phyloP scores from a whole-genome alignment of 2,888 invertebrate genomes.

The Drosophila demipolita region DNA sequence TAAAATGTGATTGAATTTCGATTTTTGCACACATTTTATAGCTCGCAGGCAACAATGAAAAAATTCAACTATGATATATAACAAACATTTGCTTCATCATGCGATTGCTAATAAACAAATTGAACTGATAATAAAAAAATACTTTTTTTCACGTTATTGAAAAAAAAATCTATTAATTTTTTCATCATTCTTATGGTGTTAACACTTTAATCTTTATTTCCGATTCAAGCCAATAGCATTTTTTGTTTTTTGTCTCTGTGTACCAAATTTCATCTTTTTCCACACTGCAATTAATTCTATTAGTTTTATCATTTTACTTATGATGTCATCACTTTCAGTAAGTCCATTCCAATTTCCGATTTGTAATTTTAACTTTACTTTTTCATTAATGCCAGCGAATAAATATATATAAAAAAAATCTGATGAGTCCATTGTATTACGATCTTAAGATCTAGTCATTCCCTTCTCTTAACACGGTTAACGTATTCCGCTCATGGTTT shows the following conservation, averaged over 20 bases:
- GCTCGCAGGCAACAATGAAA: constrained; percentile 1
- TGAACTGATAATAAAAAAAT: not conserved
- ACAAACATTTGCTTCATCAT: constrained; percentile 2
- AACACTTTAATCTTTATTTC: too few relatives aligned
- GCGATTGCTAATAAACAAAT: not conserved
- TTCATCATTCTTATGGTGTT: too few relatives aligned
- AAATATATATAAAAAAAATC: too few relatives aligned
- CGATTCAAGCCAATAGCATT: not conserved
- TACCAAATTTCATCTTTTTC: not conserved
- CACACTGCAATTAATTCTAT: not conserved
- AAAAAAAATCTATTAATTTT: too few relatives aligned
- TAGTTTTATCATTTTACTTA: not conserved
- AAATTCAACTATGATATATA: not conserved
- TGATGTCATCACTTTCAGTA: not conserved
- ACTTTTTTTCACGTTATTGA: not conserved
- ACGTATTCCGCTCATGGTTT: constrained; percentile 55
- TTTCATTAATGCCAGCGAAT: not conserved
- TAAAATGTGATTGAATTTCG: constrained; percentile 50
- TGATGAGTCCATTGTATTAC: constrained; percentile 4
- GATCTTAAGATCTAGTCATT: constrained; percentile 11
- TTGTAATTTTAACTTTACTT: not conserved
- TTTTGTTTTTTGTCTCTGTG: not conserved
- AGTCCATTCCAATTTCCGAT: not conserved
- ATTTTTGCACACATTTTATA: constrained; percentile 17
- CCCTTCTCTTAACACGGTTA: constrained; percentile 20